Evolutionary conservation across 2,113 vertebrate genomes (phyloP).

Genomic region (Calyptomena viridis): DNA sequence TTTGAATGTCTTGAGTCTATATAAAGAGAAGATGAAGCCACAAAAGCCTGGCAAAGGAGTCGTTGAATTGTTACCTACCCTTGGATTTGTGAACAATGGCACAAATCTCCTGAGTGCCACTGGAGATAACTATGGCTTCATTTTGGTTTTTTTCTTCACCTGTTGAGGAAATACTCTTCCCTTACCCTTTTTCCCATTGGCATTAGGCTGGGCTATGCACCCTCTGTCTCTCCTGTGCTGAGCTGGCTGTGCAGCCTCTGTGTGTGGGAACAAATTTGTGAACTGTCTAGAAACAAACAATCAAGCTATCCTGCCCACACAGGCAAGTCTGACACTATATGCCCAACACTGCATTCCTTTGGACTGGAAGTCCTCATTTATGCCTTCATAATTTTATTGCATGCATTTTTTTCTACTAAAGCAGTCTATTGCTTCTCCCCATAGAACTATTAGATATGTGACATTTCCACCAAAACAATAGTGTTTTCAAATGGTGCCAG

Average conservation of each 20-base stretch:
- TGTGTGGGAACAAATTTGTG: neutral
- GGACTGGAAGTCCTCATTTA: neutral
- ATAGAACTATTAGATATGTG: neutral
- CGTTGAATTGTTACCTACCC: neutral
- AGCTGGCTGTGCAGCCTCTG: neutral
- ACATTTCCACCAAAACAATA: conserved; percentile 32
- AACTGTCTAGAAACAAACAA: neutral
- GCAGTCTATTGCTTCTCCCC: neutral
- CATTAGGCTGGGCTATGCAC: neutral
- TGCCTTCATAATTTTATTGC: neutral
- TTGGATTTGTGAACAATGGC: neutral
- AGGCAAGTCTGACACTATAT: neutral
- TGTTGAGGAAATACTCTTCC: neutral
- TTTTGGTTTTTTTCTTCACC: neutral
- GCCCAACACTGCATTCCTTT: neutral
- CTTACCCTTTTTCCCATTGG: neutral
- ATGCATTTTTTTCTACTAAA: neutral
- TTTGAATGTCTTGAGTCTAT: neutral
- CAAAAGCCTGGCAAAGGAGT: neutral
- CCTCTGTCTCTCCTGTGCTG: neutral
- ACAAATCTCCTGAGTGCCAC: neutral
- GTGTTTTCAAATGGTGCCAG: neutral
- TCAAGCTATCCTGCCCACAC: neutral
- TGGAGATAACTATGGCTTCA: neutral
- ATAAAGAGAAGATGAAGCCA: neutral